Evolutionary conservation across 2,888 invertebrate genomes (phyloP), one percentile per base, ranked within the genome.

Genomic region (Atethmia centrago): DNA sequence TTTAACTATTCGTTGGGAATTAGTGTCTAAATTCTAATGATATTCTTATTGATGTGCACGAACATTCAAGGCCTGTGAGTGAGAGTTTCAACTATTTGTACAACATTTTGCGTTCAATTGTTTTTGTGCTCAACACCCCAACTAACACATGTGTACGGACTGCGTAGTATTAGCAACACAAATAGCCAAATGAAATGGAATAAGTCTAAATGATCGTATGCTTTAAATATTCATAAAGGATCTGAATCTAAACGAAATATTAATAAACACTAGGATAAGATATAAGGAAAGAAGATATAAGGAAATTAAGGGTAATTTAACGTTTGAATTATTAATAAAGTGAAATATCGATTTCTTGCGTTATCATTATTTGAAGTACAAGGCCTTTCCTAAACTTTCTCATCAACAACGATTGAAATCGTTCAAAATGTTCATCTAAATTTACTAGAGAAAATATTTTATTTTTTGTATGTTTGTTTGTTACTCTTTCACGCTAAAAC

Each of bases 121-220:
- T 59, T 25, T 72, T 47, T 14, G 49, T 82, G 78, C 47, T 61
- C 55, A 65, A 67, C 51, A 55, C 25, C 21, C 1, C 21, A 19
- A 49, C 56, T 72, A 77, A 58, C 31, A 61, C 16, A 36, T 14
- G 68, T 64, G 56, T 49, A 31, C 19, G 28, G 28, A 56, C 55
- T 10, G 56, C 28, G 28, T 31, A 56, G 36, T 56, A 49, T 59
- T 69, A 79, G 77, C 82, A 42, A 81, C 67, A 78, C 36, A 40
- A 42, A 80, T 65, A 78, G 79, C 72, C 19, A 61, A 31, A 78
- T 73, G 79, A 80, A 31, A 67, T 72, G 63, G 49, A 45, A 42
- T 42, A n/a, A 28, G 42, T 53, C 16, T 49, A 4, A 58, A 62
- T 71, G 71, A 21, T 47, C 1, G 28, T 51, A 31, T 56, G 55